Base-by-base conservation (phyloP, 2,888 invertebrate species). In the Limnephilus rhombicus region DNA sequence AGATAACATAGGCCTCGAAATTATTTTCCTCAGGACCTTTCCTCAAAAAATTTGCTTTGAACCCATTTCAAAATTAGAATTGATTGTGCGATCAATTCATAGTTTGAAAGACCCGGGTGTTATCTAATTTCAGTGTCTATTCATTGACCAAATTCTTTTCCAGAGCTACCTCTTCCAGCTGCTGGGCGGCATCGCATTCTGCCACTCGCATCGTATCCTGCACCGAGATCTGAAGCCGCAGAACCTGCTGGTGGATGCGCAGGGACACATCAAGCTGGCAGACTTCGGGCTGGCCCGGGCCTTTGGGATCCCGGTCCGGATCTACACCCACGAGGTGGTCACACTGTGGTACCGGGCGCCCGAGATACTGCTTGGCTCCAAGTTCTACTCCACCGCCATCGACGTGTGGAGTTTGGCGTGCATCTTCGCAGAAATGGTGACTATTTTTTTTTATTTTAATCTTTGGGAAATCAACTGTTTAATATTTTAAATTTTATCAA, bases 321-420 rank as follows among this genome's bases (percentile, higher is more conserved):
- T 98, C 0, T 99, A 99, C 95, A 99, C 99, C 1, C 99, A 99
- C 95, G 98, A 98, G 96, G 98, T 99, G 29, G 98, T 99, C 7
- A 99, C 99, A 0, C 96, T 99, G 93, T 99, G 99, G 99, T 99
- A 99, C 95, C 97, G 99, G 94, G 98, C 99, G 12, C 99, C 99
- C 2, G 99, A 99, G 96, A 98, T 99, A 94, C 96, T 99, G 93
- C 96, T 99, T 41, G 99, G 99, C 85, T 97, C 98, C 29, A 98
- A 98, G 95, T 97, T 98, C 94, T 99, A 99, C 95, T 98, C 98
- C 34, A 98, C 98, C 81, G 98, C 98, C 24, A 98, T 99, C 53
- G 99, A 99, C 96, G 97, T 99, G 90, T 99, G 99, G 99, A 99
- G 99, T 95, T 96, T 99, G 88, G 99, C 98, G 12, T 99, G 99